These are phyloP conservation scores for Eupithecia vulgata DNA, from an alignment of 2,888 invertebrate species.

Conservation along the genomic window DNA sequence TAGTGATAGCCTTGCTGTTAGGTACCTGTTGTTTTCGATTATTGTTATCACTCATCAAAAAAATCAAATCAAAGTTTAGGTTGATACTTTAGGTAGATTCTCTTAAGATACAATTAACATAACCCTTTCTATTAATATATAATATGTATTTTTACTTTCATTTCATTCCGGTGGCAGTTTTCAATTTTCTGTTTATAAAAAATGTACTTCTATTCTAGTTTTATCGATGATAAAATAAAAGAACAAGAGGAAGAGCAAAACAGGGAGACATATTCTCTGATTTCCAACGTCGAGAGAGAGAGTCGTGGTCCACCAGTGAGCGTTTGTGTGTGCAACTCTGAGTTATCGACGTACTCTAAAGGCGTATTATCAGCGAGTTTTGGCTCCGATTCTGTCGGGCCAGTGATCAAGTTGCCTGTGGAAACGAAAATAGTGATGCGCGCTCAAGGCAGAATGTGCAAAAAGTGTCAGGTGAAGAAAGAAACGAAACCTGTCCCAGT, in stretches of 20 bases:
- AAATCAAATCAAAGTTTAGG: no score
- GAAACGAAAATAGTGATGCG: conserved; percentile 67
- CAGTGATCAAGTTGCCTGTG: conserved; percentile 66
- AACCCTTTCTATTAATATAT: not conserved
- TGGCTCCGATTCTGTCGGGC: conserved; percentile 55
- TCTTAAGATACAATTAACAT: not conserved
- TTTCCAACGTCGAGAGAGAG: not conserved
- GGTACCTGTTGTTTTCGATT: no score
- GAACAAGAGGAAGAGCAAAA: conserved; percentile 22
- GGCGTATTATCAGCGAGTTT: conserved; percentile 28
- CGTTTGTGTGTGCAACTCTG: not conserved
- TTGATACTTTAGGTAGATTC: no score
- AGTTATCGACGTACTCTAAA: conserved; percentile 26
- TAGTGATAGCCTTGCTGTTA: no score
- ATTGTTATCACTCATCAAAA: no score
- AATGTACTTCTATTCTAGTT: conserved; percentile 43
- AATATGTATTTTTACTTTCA: not conserved
- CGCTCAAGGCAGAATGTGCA: conserved; percentile 45
- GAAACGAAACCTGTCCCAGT: conserved; percentile 24
- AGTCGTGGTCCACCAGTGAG: not conserved
- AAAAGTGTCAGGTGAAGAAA: conserved; percentile 42
- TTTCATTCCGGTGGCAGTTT: not conserved
- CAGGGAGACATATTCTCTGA: not conserved
- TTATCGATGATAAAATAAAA: conserved; percentile 42
- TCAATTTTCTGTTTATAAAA: not conserved